Evolutionary conservation across 2,888 invertebrate genomes (phyloP).

Genomic region (Cantharis nigra): DNA sequence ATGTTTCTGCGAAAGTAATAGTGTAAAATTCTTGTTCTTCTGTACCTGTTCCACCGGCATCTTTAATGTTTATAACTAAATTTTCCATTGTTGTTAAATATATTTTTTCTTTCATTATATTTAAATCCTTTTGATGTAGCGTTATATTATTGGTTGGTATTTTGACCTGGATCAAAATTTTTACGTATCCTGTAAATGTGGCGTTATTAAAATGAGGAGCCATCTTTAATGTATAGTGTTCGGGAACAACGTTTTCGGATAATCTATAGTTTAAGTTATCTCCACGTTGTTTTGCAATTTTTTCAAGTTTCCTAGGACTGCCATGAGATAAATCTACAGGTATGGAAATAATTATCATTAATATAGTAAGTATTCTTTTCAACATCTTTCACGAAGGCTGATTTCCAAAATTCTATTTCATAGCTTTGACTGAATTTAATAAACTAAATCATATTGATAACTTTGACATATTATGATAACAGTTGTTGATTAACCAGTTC

Average conservation of each 20-base stretch:
- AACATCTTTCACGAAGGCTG: no score
- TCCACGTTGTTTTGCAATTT: neutral
- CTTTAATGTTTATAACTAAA: neutral
- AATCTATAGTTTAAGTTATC: neutral
- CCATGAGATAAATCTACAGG: neutral
- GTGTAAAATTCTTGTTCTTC: neutral
- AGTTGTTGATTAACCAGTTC: no score
- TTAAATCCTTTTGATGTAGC: neutral
- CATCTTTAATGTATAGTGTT: neutral
- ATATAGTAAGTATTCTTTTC: no score
- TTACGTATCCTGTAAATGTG: neutral
- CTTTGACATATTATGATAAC: no score
- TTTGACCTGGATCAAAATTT: neutral
- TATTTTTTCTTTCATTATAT: neutral
- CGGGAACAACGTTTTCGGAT: neutral
- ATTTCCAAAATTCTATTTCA: no score
- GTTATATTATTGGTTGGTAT: neutral
- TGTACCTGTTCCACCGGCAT: neutral
- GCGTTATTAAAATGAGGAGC: neutral
- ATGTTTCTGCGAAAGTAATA: neutral
- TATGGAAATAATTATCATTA: no score
- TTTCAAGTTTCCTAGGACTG: accelerated
- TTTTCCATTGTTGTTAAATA: neutral
- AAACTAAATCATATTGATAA: no score
- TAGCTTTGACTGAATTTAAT: no score